Evolutionary conservation across 2,888 invertebrate genomes (phyloP).

Genomic region (Pristionchus arcanus): DNA sequence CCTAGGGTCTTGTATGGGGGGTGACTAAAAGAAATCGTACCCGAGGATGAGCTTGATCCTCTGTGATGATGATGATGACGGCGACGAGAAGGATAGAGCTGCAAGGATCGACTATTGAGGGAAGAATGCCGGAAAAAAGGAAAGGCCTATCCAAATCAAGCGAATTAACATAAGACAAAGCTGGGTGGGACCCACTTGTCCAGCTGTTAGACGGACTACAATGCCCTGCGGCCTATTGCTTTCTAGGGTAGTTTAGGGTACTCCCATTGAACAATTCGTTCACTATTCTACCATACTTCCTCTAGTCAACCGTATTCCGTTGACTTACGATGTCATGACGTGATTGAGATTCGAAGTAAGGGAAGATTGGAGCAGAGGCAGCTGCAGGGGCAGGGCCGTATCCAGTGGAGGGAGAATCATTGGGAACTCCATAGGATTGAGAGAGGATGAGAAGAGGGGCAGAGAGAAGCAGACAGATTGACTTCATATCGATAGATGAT

Average conservation of each 20-base stretch:
- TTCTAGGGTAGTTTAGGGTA: no score
- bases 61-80: neutral
- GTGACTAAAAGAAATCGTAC: neutral
- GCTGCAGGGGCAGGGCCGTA: neutral
- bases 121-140: no score
- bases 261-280: no score
- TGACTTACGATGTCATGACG: conserved; percentile 3
- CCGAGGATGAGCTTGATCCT: neutral
- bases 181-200: no score
- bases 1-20: neutral
- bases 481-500: neutral
- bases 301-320: neutral
- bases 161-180: no score
- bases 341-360: neutral
- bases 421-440: neutral
- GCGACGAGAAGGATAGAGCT: neutral
- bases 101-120: neutral
- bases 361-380: neutral
- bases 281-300: no score
- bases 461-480: neutral
- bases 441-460: neutral
- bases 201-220: no score
- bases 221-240: no score
- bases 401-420: neutral
- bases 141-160: no score